These are phyloP conservation scores for Ypsolopha sequella DNA, from an alignment of 2,888 invertebrate species.

Conservation along the genomic window DNA sequence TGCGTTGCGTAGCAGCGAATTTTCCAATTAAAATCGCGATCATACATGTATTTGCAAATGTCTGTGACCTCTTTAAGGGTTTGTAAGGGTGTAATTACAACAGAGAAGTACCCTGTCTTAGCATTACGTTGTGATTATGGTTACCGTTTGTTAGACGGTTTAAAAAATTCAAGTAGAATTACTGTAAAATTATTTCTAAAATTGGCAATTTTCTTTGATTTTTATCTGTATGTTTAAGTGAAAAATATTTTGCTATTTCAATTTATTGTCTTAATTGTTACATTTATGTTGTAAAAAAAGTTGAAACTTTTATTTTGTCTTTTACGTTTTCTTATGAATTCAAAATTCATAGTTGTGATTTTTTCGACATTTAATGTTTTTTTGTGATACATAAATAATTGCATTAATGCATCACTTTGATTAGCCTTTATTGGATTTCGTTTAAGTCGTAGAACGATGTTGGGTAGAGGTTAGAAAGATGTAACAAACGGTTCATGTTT, in stretches of 20 bases:
- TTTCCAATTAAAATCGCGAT: background rate
- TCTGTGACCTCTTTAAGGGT: conserved; percentile 27
- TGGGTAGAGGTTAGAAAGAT: conserved; percentile 22
- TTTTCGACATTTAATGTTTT: conserved; percentile 69
- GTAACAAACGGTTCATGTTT: conserved; percentile 26
- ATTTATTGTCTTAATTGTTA: conserved; percentile 22
- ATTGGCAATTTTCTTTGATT: background rate
- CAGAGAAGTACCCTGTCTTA: background rate
- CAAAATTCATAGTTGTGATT: conserved; percentile 72
- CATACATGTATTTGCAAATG: conserved; percentile 14
- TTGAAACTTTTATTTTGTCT: conserved; percentile 44
- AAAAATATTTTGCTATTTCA: conserved; percentile 20
- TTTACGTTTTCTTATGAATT: conserved; percentile 57
- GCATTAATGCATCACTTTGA: conserved; percentile 64
- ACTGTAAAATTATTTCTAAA: background rate
- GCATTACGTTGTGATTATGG: background rate
- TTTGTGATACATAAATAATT: conserved; percentile 67
- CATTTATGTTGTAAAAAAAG: conserved; percentile 13
- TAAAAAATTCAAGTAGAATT: background rate
- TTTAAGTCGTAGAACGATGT: conserved; percentile 31
- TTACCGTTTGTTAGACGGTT: background rate
- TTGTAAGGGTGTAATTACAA: conserved; percentile 11
- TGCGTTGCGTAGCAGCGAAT: too few species aligned
- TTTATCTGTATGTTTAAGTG: background rate
- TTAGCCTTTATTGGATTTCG: conserved; percentile 34